Conservation (phyloP, 2,888 invertebrate species). For the Synergus gifuensis region DNA sequence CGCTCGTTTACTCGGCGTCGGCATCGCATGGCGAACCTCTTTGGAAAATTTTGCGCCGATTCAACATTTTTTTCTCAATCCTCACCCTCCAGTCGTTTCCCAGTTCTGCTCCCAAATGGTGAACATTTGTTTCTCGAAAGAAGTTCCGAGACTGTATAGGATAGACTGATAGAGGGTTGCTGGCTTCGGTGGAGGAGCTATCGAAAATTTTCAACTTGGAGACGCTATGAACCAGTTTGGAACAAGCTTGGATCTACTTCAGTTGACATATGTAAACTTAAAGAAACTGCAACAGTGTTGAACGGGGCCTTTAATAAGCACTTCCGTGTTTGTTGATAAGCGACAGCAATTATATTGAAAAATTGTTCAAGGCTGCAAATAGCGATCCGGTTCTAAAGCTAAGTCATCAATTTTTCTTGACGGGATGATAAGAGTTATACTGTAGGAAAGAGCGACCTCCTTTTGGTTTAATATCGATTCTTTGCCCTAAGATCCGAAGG, state of each 20-base stretch:
- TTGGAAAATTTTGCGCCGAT: constrained; percentile 57
- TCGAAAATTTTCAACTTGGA: background rate
- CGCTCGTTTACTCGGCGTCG: constrained; percentile 68
- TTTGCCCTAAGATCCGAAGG: background rate
- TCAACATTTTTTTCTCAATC: constrained; percentile 3
- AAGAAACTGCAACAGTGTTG: background rate
- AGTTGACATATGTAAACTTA: background rate
- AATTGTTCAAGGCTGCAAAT: constrained; percentile 56
- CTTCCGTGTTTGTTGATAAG: constrained; percentile 62
- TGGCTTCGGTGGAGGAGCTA: background rate
- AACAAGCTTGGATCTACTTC: background rate
- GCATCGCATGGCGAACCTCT: constrained; percentile 44
- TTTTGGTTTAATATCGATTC: background rate
- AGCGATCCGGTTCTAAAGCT: constrained; percentile 5
- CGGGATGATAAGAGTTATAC: constrained; percentile 52
- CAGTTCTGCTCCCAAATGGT: background rate
- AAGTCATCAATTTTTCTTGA: constrained; percentile 54
- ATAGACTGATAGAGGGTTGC: background rate
- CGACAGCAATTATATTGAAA: constrained; percentile 69
- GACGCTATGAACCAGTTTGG: no score
- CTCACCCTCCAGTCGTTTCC: background rate
- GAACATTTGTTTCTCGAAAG: background rate
- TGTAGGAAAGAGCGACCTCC: constrained; percentile 28
- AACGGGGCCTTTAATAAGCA: constrained; percentile 55
- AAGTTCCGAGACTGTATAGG: background rate